Percentiles rank a stretch among this genome's conserved stretches.
Evolutionary conservation across 2,797 vertebrate species (phyloP).

Genomic region (Kryptopterus vitreolus): DNA sequence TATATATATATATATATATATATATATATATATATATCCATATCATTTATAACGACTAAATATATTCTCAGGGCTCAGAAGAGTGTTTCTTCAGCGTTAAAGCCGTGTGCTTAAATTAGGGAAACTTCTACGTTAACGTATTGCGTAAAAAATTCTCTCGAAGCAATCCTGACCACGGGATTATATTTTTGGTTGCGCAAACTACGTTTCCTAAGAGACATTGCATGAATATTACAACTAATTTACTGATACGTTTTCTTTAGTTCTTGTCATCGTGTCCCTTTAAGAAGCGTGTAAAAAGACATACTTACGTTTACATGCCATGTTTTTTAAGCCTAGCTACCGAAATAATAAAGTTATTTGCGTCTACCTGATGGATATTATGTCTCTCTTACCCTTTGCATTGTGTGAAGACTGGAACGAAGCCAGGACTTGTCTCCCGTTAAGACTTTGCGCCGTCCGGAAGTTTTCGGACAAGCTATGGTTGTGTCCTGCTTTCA

Average conservation of each 20-base stretch:
- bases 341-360: not conserved
- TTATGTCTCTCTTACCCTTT: constrained; percentile 40
- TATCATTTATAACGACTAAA: too few relatives aligned
- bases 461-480: constrained; percentile 71
- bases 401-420: constrained; percentile 30
- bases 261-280: not conserved
- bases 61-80: too few relatives aligned
- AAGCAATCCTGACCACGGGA: not conserved
- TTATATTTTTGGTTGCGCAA: not conserved
- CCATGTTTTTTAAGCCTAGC: not conserved
- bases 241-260: not conserved
- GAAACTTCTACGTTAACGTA: not conserved
- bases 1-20: too few relatives aligned
- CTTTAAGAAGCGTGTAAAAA: not conserved
- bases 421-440: constrained; percentile 57
- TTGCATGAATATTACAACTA: not conserved
- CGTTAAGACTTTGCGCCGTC: constrained; percentile 59
- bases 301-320: not conserved
- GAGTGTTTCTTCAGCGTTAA: not conserved
- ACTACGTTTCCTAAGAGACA: not conserved
- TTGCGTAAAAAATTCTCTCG: not conserved
- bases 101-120: not conserved
- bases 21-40: too few relatives aligned
- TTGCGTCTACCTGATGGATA: not conserved
- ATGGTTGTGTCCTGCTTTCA: constrained; percentile 52